Percentiles rank a stretch among this genome's conserved stretches.
Evolutionary conservation across 2,888 invertebrate species (phyloP).

Genomic region (Plebejus argus): DNA sequence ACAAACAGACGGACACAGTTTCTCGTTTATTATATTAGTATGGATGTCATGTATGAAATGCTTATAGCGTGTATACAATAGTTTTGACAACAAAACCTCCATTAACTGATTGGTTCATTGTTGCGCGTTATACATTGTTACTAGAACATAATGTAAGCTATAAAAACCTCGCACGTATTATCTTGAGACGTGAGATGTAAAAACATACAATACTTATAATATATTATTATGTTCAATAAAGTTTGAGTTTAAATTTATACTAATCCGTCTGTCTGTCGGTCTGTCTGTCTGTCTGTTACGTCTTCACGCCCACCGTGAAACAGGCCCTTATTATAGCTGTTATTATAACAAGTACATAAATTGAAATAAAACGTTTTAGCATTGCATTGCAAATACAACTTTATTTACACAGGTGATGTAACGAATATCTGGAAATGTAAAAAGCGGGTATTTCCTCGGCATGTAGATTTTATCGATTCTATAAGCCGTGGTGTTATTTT

Average conservation of each 20-base stretch:
- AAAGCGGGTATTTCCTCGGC: not conserved
- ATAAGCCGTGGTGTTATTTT: not conserved
- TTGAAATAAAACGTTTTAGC: not conserved
- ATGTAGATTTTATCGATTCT: not conserved
- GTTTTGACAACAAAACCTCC: not conserved
- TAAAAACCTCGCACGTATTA: not conserved
- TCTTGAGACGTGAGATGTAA: not conserved
- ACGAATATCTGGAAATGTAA: not conserved
- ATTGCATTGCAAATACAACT: not conserved
- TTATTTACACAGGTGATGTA: not conserved
- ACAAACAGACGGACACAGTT: not conserved
- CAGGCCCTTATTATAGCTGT: too few relatives aligned
- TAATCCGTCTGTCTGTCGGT: too few relatives aligned
- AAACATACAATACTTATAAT: not conserved
- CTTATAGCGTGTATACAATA: not conserved
- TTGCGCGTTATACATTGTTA: not conserved
- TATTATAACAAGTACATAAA: too few relatives aligned
- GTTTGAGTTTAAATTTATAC: not conserved
- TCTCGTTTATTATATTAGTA: too few relatives aligned
- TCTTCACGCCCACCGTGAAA: too few relatives aligned
- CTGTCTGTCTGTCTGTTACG: too few relatives aligned
- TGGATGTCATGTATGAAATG: too few relatives aligned
- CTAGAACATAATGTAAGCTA: not conserved
- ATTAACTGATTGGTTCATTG: conserved; percentile 1
- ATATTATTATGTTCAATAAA: not conserved